Conservation (phyloP, 2,888 invertebrate genomes). For the Polietes domitor region DNA sequence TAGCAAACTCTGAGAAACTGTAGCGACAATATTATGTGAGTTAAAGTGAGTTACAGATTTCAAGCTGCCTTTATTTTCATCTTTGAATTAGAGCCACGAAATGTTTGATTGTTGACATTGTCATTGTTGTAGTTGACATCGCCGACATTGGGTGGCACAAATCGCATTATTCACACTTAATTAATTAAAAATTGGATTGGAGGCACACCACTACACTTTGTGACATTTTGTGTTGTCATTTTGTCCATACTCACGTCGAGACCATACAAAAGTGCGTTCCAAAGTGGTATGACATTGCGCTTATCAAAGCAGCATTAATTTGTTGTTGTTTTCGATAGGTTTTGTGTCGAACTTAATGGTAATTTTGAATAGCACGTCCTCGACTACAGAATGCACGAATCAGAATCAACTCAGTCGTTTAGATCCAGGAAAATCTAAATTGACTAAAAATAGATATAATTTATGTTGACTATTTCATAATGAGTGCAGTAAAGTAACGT, state of each 20-base stretch:
- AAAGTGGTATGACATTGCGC: not conserved
- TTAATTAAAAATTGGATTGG: conserved; percentile 15
- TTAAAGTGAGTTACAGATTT: not conserved
- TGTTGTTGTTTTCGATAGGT: not conserved
- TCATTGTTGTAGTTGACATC: not conserved
- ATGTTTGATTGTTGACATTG: not conserved
- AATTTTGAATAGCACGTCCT: not conserved
- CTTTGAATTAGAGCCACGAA: not conserved
- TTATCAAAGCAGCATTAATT: not conserved
- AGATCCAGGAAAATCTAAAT: too few species aligned
- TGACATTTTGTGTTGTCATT: not conserved
- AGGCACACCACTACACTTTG: too few species aligned
- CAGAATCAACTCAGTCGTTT: too few species aligned
- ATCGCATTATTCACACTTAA: conserved; percentile 30
- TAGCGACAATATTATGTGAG: not conserved
- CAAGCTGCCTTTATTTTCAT: not conserved
- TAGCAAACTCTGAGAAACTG: not conserved
- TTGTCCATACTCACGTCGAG: not conserved
- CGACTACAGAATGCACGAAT: too few species aligned
- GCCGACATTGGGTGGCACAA: not conserved
- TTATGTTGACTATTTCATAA: too few species aligned
- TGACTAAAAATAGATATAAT: too few species aligned
- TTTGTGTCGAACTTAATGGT: not conserved
- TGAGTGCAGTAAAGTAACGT: too few species aligned
- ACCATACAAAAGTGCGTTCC: not conserved